A percentile compares a stretch with the other conserved stretches of the same genome.
phyloP scores from a whole-genome alignment of 2,113 vertebrate genomes.

The Leptobrachium leishanense region DNA sequence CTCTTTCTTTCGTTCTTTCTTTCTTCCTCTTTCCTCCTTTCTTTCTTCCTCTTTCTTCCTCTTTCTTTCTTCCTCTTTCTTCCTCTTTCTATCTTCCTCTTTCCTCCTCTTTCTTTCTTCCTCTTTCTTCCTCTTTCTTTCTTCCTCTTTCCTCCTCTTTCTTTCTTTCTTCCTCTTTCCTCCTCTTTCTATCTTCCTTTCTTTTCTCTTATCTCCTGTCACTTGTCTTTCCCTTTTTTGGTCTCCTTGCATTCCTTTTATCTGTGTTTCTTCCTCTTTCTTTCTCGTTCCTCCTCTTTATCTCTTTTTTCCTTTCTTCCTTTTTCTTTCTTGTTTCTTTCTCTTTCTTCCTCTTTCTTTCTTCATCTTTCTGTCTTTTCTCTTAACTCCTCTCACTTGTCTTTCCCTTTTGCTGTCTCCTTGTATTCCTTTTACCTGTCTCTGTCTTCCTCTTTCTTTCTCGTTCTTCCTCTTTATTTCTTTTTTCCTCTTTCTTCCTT shows the following conservation, averaged over 20 bases:
- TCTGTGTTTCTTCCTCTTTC: conserved; percentile 45
- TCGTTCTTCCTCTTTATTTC: not conserved
- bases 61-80: no score
- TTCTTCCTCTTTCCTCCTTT: not conserved
- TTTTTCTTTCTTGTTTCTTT: not conserved
- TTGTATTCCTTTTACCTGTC: not conserved
- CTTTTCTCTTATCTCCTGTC: no score
- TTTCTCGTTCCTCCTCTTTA: conserved; percentile 45
- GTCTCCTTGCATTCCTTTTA: not conserved
- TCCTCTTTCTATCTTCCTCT: no score
- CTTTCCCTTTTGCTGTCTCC: not conserved
- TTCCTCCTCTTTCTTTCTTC: not conserved
- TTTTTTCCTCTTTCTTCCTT: not conserved
- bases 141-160: not conserved
- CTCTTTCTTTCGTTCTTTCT: not conserved
- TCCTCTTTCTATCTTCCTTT: not conserved
- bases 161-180: not conserved
- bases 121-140: no score
- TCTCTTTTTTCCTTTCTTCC: not conserved
- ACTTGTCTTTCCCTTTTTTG: no score
- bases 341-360: not conserved
- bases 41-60: not conserved
- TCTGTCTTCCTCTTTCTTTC: not conserved
- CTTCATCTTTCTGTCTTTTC: no score
- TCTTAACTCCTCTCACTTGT: not conserved